Percentiles rank a stretch among this genome's conserved stretches.
These are phyloP conservation scores for Hiodon alosoides DNA, from an alignment of 2,113 vertebrate genomes.

Conservation along the genomic window DNA sequence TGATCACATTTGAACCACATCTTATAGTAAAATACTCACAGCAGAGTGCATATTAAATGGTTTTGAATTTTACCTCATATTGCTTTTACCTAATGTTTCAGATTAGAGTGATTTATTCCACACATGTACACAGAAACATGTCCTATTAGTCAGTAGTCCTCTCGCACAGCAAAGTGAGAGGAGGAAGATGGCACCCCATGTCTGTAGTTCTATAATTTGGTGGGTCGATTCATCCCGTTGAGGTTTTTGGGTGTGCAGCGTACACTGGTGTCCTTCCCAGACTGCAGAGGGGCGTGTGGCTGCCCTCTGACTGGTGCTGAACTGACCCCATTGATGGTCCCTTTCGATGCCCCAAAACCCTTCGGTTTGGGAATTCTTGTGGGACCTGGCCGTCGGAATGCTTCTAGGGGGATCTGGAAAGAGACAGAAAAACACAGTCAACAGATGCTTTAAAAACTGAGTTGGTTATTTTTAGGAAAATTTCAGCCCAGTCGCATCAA, in stretches of 20 bases:
- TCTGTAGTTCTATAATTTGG: slow-evolving; percentile 1
- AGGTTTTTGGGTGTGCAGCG: slow-evolving; percentile 43
- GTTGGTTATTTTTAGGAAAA: neutral
- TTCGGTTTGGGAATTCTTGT: slow-evolving; percentile 83
- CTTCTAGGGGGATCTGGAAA: slow-evolving; percentile 74
- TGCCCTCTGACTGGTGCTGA: slow-evolving; percentile 34
- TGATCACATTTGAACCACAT: no score
- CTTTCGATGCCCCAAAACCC: slow-evolving; percentile 56
- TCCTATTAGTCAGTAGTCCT: neutral
- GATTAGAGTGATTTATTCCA: no score
- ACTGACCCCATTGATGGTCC: slow-evolving; percentile 41
- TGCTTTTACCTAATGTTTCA: no score
- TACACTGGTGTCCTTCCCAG: slow-evolving; percentile 30
- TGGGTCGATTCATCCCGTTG: slow-evolving; percentile 41
- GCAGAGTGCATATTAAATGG: no score
- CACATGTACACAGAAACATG: no score
- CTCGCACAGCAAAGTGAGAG: neutral
- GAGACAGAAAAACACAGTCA: slow-evolving; percentile 20
- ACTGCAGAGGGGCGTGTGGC: neutral
- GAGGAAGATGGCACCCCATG: neutral
- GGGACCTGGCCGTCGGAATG: slow-evolving; percentile 65
- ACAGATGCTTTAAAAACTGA: neutral
- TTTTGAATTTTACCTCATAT: no score
- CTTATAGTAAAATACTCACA: no score
- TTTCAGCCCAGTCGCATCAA: neutral